A percentile compares a stretch with the other conserved stretches of the same genome.
Conservation (phyloP, 2,888 invertebrate genomes). For the Tromatobia lineatoria region DNA sequence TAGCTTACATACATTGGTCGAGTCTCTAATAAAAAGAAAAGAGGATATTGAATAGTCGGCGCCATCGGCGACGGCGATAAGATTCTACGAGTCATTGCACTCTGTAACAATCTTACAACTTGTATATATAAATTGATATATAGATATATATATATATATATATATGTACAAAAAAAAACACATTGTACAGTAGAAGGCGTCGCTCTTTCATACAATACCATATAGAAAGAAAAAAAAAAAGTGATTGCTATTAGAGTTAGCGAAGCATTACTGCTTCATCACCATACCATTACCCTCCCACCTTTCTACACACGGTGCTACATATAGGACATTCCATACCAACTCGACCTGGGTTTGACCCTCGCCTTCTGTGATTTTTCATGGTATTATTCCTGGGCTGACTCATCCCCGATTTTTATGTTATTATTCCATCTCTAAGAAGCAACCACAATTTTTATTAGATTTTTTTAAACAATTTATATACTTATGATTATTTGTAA, state of each 20-base stretch:
- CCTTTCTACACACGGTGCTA: background rate
- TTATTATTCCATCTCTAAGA: no score
- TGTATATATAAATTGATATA: conserved; percentile 5
- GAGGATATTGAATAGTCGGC: conserved; percentile 68
- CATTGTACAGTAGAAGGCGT: conserved; percentile 45
- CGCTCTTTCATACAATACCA: conserved; percentile 53
- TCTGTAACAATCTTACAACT: conserved; percentile 60
- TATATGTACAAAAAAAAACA: conserved; percentile 25
- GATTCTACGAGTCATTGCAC: conserved; percentile 70
- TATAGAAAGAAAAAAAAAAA: conserved; percentile 43
- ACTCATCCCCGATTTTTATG: no score
- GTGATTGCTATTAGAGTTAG: conserved; percentile 73
- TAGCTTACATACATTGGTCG: background rate
- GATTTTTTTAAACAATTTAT: no score
- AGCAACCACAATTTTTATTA: no score
- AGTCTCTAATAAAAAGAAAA: conserved; percentile 37
- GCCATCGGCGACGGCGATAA: conserved; percentile 59
- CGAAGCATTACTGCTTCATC: conserved; percentile 78
- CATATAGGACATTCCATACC: no score
- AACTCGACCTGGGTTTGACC: no score
- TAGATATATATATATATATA: conserved; percentile 1
- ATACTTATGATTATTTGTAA: no score
- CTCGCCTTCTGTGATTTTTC: no score
- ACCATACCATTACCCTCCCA: conserved; percentile 75
- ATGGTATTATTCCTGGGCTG: no score